phyloP scores from a whole-genome alignment of 92 coral and sea anemone genomes.

The Diadumene lineata region DNA sequence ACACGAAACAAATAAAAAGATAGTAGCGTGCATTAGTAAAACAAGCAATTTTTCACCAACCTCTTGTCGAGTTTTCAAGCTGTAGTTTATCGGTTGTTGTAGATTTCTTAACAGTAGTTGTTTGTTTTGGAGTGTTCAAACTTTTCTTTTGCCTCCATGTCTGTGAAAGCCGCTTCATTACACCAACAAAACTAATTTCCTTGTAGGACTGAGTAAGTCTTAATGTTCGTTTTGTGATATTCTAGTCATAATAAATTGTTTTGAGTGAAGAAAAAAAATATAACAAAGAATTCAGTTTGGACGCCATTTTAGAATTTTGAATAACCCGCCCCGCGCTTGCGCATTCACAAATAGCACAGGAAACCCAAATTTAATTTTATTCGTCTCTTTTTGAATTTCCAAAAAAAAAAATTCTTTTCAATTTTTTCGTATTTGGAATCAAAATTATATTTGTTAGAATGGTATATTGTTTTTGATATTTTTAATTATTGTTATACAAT shows the following conservation, averaged over 20 bases:
- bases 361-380: not conserved
- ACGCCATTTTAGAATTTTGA: slow-evolving; percentile 37
- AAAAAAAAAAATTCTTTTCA: too few species aligned
- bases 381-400: not conserved
- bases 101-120: not conserved
- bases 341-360: not conserved
- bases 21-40: too few species aligned
- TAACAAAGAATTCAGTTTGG: slow-evolving; percentile 18
- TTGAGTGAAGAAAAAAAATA: not conserved
- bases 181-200: not conserved
- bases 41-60: not conserved
- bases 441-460: too few species aligned
- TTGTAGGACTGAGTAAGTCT: not conserved
- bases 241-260: not conserved
- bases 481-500: too few species aligned
- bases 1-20: too few species aligned
- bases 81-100: not conserved
- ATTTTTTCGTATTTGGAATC: too few species aligned
- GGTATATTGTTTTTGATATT: too few species aligned
- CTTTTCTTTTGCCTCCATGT: slow-evolving; percentile 80
- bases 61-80: slow-evolving; percentile 1
- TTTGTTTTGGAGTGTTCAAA: slow-evolving; percentile 27
- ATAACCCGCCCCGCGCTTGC: slow-evolving; percentile 8
- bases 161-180: slow-evolving; percentile 79
- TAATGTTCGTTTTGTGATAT: not conserved